Evolutionary conservation across 2,113 vertebrate genomes (phyloP).

Genomic region (Phocoena sinus): DNA sequence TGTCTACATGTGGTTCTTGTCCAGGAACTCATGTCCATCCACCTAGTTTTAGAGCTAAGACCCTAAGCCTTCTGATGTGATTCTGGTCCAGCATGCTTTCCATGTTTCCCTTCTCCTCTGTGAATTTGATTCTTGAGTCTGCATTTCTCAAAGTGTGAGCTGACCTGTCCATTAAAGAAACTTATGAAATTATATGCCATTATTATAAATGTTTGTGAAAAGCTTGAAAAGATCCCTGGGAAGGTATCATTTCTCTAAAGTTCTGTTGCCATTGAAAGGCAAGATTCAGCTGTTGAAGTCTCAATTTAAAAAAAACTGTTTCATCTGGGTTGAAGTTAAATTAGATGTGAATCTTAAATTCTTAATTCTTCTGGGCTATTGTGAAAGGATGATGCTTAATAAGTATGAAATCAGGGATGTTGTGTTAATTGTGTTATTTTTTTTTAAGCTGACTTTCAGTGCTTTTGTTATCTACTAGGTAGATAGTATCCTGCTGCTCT

Average conservation of each 20-base stretch:
- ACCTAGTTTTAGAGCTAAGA: not conserved
- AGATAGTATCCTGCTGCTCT: not conserved
- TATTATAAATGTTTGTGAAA: slow-evolving; percentile 29
- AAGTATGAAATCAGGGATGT: not conserved
- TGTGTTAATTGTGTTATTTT: not conserved
- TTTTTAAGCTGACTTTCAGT: not conserved
- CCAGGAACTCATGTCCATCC: not conserved
- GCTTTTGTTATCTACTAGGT: not conserved
- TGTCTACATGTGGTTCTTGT: too few relatives aligned
- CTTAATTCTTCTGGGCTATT: not conserved
- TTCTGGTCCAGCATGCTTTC: not conserved
- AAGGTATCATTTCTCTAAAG: not conserved
- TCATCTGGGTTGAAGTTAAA: not conserved
- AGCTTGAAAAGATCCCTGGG: not conserved
- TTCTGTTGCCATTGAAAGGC: slow-evolving; percentile 5
- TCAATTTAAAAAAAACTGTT: not conserved
- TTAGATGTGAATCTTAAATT: slow-evolving; percentile 31
- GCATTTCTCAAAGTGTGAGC: not conserved
- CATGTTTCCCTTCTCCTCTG: not conserved
- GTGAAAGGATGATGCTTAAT: not conserved
- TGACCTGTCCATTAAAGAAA: not conserved
- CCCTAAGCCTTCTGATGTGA: not conserved
- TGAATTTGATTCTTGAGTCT: not conserved
- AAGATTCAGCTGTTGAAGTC: not conserved
- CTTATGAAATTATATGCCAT: not conserved